These are phyloP conservation scores for Pleuronectes platessa DNA, from an alignment of 2,113 vertebrate genomes.

Conservation along the genomic window DNA sequence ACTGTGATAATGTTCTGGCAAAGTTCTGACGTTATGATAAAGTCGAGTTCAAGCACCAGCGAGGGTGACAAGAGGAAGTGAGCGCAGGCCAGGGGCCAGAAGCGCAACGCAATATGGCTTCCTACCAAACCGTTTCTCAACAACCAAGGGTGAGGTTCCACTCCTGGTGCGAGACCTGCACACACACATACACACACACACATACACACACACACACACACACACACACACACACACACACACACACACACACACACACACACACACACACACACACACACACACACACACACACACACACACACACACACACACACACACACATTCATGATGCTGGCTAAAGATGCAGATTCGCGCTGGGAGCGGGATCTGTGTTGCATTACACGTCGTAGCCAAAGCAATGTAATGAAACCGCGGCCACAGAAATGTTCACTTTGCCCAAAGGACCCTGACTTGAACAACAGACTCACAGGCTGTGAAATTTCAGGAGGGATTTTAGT, in stretches of 20 bases:
- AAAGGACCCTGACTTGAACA: conserved; percentile 59
- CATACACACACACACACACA: conserved; percentile 21
- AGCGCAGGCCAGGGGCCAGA: conserved; percentile 47
- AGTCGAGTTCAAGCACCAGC: conserved; percentile 44
- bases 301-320: not conserved
- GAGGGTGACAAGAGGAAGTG: conserved; percentile 67
- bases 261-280: conserved; percentile 21
- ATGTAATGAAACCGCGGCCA: conserved; percentile 73
- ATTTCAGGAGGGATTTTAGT: conserved; percentile 56
- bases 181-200: conserved; percentile 19
- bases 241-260: not conserved
- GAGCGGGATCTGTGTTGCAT: conserved; percentile 78
- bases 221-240: not conserved
- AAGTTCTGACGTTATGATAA: conserved; percentile 34
- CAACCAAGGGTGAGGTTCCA: conserved; percentile 64
- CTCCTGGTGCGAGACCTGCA: conserved; percentile 27
- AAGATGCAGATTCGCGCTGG: conserved; percentile 52
- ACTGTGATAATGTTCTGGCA: not conserved
- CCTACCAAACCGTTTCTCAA: conserved; percentile 65
- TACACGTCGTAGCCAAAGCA: conserved; percentile 75
- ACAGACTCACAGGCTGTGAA: conserved; percentile 40
- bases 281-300: conserved; percentile 17
- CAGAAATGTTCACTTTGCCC: conserved; percentile 70
- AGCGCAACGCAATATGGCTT: conserved; percentile 55
- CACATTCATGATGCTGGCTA: not conserved